Conservation (phyloP, 2,797 vertebrate genomes). For the Acipenser transmontanus region DNA sequence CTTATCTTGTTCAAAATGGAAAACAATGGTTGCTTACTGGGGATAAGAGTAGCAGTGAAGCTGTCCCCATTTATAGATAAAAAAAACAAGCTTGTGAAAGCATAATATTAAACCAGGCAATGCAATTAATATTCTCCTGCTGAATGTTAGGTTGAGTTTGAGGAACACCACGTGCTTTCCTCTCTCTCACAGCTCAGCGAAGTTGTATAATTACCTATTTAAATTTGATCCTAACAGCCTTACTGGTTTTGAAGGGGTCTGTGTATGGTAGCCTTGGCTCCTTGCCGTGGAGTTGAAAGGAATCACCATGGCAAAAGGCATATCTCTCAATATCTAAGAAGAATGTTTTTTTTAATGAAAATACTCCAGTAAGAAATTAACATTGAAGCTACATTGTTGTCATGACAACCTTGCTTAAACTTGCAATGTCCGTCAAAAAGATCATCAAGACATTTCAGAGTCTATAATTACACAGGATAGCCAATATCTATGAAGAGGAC, state of each 20-base stretch:
- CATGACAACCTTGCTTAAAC: conserved; percentile 17
- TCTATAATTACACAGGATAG: conserved; percentile 4
- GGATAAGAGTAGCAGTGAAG: conserved; percentile 12
- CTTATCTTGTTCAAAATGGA: conserved; percentile 38
- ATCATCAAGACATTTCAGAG: conserved; percentile 10
- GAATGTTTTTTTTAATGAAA: conserved; percentile 4
- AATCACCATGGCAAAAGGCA: conserved; percentile 13
- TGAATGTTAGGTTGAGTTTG: conserved; percentile 25
- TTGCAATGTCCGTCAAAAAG: conserved; percentile 4
- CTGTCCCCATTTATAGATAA: conserved; percentile 30
- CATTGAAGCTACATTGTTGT: conserved; percentile 5
- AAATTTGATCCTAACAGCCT: conserved; percentile 26
- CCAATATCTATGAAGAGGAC: too few species aligned
- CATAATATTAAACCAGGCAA: conserved; percentile 18
- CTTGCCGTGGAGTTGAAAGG: conserved; percentile 28
- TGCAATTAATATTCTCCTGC: conserved; percentile 28
- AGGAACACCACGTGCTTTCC: conserved; percentile 8
- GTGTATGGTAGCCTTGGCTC: conserved; percentile 16
- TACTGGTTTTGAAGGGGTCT: conserved; percentile 15
- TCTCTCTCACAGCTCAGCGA: conserved; percentile 25
- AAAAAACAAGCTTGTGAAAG: conserved; percentile 25
- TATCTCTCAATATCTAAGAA: conserved; percentile 6
- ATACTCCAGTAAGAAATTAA: not conserved
- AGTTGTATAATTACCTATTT: conserved; percentile 29
- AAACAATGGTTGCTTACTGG: conserved; percentile 19